phyloP scores from a whole-genome alignment of 2,888 invertebrate genomes.

The Theretra japonica region DNA sequence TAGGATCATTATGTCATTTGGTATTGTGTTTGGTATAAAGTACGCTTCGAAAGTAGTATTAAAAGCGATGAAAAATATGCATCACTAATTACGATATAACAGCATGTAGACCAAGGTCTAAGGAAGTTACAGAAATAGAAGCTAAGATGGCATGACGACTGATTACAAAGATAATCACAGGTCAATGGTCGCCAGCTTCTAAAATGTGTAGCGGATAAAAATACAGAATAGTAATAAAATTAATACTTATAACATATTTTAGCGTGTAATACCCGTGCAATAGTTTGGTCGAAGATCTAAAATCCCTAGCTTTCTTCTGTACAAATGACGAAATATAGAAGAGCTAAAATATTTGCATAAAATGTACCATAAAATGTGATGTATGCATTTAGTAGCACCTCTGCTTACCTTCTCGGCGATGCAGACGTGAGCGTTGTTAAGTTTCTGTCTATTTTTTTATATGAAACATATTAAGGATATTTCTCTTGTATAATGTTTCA shows the following conservation, averaged over 20 bases:
- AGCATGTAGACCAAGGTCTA: conserved; percentile 2
- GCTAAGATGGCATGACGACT: background rate
- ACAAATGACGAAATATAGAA: no score
- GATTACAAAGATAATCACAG: conserved; percentile 12
- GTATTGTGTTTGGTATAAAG: background rate
- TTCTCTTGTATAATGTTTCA: no score
- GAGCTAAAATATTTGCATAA: no score
- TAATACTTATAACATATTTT: background rate
- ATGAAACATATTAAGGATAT: no score
- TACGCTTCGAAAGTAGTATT: background rate
- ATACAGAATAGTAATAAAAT: background rate
- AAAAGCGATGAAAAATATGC: background rate
- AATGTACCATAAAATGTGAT: no score
- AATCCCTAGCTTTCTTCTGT: no score
- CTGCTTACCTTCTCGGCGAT: no score
- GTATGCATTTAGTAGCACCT: no score
- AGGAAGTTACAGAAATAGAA: conserved; percentile 13
- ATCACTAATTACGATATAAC: background rate
- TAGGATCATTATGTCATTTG: no score
- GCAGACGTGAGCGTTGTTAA: no score
- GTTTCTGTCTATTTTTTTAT: no score
- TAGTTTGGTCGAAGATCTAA: background rate
- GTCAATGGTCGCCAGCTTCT: background rate
- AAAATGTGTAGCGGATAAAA: background rate
- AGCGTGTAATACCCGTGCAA: background rate